phyloP scores from a whole-genome alignment of 2,113 vertebrate genomes.

The Balaeniceps rex region DNA sequence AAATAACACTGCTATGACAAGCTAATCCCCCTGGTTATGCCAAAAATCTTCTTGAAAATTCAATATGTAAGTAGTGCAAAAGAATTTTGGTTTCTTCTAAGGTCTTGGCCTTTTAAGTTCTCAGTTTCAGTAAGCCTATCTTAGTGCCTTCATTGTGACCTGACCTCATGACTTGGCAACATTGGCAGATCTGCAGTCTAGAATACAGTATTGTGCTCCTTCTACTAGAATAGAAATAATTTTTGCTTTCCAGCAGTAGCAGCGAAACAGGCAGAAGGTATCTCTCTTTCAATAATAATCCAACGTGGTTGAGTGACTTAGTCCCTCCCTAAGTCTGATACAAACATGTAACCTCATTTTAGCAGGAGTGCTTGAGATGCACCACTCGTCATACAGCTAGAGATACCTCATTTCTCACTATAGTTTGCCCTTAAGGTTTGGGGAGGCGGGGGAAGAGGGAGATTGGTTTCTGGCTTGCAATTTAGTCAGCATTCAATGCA shows the following conservation, averaged over 20 bases:
- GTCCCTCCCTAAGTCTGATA: neutral
- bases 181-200: neutral
- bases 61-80: neutral
- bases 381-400: rapidly evolving
- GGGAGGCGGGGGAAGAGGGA: neutral
- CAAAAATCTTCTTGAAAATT: neutral
- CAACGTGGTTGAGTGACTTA: neutral
- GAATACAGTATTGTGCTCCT: neutral
- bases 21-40: neutral
- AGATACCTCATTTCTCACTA: neutral
- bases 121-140: neutral
- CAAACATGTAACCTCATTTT: rapidly evolving
- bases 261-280: neutral
- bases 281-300: neutral
- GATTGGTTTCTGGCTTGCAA: neutral
- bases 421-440: neutral
- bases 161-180: neutral
- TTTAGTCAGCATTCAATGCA: neutral
- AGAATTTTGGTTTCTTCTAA: neutral
- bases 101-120: neutral
- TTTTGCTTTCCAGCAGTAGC: neutral
- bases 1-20: neutral
- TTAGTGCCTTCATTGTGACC: neutral
- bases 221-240: neutral
- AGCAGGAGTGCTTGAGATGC: neutral